Percentiles rank a stretch among this genome's conserved stretches.
Conservation (phyloP, 2,113 vertebrate genomes). For the Chaetorhynchus papuensis region DNA sequence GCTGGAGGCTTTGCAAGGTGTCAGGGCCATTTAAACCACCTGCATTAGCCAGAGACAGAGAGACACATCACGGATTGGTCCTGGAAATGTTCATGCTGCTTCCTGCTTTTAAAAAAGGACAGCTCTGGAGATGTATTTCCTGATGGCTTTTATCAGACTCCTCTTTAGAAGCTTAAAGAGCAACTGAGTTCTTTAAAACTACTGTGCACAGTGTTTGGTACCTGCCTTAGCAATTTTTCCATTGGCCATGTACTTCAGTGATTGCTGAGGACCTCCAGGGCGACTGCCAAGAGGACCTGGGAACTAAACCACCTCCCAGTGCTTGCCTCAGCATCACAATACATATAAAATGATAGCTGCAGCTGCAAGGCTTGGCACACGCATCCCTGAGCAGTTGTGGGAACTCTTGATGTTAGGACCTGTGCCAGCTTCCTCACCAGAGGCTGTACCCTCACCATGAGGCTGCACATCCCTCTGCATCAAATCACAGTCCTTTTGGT, state of each 20-base stretch:
- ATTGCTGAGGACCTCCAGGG: not conserved
- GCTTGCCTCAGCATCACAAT: not conserved
- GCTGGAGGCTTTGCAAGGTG: not conserved
- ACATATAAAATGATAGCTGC: not conserved
- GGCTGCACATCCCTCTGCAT: not conserved
- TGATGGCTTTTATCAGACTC: not conserved
- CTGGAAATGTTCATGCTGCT: not conserved
- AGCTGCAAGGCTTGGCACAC: conserved; percentile 23
- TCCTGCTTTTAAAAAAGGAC: not conserved
- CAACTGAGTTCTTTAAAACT: not conserved
- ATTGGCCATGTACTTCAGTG: not conserved
- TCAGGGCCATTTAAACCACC: not conserved
- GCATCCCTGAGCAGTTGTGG: not conserved
- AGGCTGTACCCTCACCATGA: not conserved
- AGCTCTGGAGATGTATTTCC: not conserved
- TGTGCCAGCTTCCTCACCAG: not conserved
- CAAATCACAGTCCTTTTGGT: not conserved
- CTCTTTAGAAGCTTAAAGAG: not conserved
- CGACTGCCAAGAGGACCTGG: not conserved
- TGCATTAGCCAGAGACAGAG: not conserved
- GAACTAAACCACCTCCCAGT: not conserved
- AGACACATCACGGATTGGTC: not conserved
- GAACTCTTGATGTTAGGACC: conserved; percentile 1
- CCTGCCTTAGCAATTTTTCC: not conserved
- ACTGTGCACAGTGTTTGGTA: not conserved